Base-by-base conservation (phyloP, 1,140 invertebrate species). In the Homarus americanus region DNA sequence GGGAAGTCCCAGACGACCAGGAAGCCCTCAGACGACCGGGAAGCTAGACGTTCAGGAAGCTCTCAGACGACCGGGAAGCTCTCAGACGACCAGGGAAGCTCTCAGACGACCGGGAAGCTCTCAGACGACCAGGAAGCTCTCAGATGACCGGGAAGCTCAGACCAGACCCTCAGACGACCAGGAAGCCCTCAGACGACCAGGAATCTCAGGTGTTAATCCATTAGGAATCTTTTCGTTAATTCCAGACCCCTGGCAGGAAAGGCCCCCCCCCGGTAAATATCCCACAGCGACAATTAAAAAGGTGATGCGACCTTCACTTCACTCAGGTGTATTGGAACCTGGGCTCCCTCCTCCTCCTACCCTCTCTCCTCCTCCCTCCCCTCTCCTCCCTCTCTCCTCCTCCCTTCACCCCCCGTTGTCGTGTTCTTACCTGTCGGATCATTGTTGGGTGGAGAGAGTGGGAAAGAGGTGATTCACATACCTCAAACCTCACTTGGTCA, bases 301-400 rank as follows among this genome's bases (percentile, higher is more conserved):
- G 63, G n/a, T 32, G 24, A 32, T n/a, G 28, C 15, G 7, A n/a
- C 20, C 63, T 28, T 69, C 63, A 69, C 63, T n/a, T 69, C 63
- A 32, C 63, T 69, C 63, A 69, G 63, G 63, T 69, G 63, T 69
- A 69, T 69, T 69, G 63, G 63, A 28, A 69, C 24, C 63, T 12
- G 63, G n/a, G n/a, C n/a, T n/a, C n/a, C 63, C 24, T 0, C 63
- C 12, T 7, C 63, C 24, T 4, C 24, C 63, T 69, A n/a, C n/a
- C n/a, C 58, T 63, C 15, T 32, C n/a, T 49, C 28, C n/a, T 28
- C 12, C 63, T 32, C 5, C 28, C 63, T 9, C n/a, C 63, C 24
- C 63, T 2, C 0, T 1, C 63, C 20, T 5, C 63, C 24, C 1
- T n/a, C 63, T 28, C 44, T 15, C 58, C 58, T 20, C 58, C 24